A percentile compares a stretch with the other conserved stretches of the same genome.
These are phyloP conservation scores for Aphyosemion australe DNA, from an alignment of 2,113 vertebrate genomes.

Conservation along the genomic window DNA sequence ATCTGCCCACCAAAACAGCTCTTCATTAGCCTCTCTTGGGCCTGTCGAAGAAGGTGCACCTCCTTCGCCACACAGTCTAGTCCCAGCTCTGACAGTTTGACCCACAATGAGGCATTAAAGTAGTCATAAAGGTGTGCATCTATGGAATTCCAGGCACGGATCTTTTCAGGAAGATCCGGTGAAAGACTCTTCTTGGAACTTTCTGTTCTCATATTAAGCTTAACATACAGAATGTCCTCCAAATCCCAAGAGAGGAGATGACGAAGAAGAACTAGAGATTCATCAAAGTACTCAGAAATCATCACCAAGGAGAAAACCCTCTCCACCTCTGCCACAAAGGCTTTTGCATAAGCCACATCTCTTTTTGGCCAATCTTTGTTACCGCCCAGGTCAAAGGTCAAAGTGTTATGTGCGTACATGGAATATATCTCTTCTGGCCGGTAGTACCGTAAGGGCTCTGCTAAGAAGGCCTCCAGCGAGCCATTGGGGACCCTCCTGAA, in stretches of 20 bases:
- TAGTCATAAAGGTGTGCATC: conserved; percentile 83
- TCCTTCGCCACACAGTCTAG: conserved; percentile 80
- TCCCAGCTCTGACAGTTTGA: conserved; percentile 76
- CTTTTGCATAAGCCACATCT: conserved; percentile 70
- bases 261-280: conserved; percentile 86
- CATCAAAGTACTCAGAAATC: conserved; percentile 89
- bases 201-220: conserved; percentile 85
- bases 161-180: conserved; percentile 64
- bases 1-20: conserved; percentile 78
- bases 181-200: conserved; percentile 79
- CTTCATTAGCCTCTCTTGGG: conserved; percentile 77
- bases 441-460: conserved; percentile 82
- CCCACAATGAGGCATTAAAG: conserved; percentile 87
- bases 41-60: conserved; percentile 77
- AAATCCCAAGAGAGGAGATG: conserved; percentile 86
- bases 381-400: conserved; percentile 86
- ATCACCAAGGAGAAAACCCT: conserved; percentile 85
- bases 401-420: conserved; percentile 85
- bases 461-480: conserved; percentile 83
- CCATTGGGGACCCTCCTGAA: conserved; percentile 85
- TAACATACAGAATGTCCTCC: conserved; percentile 86
- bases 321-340: conserved; percentile 81
- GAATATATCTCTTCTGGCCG: conserved; percentile 80
- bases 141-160: conserved; percentile 84
- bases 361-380: conserved; percentile 77